Percentiles rank a stretch among this genome's conserved stretches.
Conservation (phyloP, 2,113 vertebrate species). For the Elachura formosa region DNA sequence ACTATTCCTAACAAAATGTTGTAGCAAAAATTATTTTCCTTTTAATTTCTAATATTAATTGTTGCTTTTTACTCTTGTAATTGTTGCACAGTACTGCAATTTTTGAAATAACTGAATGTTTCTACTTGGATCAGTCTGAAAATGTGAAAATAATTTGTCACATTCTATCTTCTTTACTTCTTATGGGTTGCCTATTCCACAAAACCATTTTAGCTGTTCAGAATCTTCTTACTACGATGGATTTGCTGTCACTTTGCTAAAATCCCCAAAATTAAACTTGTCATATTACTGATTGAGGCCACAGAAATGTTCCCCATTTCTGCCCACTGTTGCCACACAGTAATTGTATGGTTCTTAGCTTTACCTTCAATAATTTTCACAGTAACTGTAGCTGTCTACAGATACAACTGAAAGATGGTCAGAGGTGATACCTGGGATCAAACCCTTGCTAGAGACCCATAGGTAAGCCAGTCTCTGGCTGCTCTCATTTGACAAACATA, state of each 20-base stretch:
- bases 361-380: background rate
- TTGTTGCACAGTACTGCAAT: background rate
- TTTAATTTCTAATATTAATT: background rate
- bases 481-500: background rate
- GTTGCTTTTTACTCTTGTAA: background rate
- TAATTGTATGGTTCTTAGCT: background rate
- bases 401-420: background rate
- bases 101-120: background rate
- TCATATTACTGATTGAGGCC: background rate
- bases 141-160: background rate
- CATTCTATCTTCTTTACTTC: background rate
- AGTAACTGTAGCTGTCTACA: background rate
- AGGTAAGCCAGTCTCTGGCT: background rate
- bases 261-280: background rate
- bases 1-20: background rate
- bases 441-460: background rate
- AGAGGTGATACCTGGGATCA: background rate
- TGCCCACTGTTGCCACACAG: background rate
- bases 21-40: background rate
- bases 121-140: background rate
- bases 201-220: background rate
- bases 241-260: background rate
- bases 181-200: background rate
- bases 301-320: background rate
- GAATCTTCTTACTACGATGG: background rate